These are phyloP conservation scores for Sesamia nonagrioides DNA, from an alignment of 1,140 invertebrate species.

Conservation along the genomic window DNA sequence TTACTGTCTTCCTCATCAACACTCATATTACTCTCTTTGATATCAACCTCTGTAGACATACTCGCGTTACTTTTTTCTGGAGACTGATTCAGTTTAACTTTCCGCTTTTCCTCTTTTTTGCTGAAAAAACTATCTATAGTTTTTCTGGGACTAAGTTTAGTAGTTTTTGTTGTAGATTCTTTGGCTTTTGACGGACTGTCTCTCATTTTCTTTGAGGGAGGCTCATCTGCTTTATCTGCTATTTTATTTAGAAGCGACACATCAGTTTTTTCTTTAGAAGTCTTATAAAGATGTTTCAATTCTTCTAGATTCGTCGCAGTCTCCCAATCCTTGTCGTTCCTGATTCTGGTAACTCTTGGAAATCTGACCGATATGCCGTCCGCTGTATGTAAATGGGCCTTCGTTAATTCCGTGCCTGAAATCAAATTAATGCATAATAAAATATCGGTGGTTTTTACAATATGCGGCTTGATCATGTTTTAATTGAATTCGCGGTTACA, in stretches of 20 bases:
- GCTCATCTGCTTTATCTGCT: conserved; percentile 70
- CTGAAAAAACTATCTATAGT: conserved; percentile 63
- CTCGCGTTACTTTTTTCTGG: conserved; percentile 33
- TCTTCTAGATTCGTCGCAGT: conserved; percentile 94
- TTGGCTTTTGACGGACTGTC: conserved; percentile 56
- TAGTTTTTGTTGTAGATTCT: conserved; percentile 42
- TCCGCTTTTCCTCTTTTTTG: conserved; percentile 53
- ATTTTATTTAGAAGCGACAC: conserved; percentile 88
- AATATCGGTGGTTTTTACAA: neutral
- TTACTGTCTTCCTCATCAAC: conserved; percentile 52
- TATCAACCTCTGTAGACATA: conserved; percentile 29
- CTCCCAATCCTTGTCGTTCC: conserved; percentile 95
- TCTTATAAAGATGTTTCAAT: conserved; percentile 90
- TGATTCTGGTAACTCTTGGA: conserved; percentile 94
- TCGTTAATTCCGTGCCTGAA: conserved; percentile 95
- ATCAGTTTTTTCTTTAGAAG: conserved; percentile 91
- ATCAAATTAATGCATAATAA: conserved; percentile 45
- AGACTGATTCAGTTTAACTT: conserved; percentile 48
- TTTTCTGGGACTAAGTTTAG: conserved; percentile 46
- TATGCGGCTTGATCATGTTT: neutral
- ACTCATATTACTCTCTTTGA: conserved; percentile 41
- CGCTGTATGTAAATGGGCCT: conserved; percentile 95
- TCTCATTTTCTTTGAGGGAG: conserved; percentile 72
- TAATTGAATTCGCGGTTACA: conserved; percentile 12
- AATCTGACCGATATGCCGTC: conserved; percentile 97